These are phyloP conservation scores for Python bivittatus DNA, from an alignment of 2,113 vertebrate species.

Conservation along the genomic window DNA sequence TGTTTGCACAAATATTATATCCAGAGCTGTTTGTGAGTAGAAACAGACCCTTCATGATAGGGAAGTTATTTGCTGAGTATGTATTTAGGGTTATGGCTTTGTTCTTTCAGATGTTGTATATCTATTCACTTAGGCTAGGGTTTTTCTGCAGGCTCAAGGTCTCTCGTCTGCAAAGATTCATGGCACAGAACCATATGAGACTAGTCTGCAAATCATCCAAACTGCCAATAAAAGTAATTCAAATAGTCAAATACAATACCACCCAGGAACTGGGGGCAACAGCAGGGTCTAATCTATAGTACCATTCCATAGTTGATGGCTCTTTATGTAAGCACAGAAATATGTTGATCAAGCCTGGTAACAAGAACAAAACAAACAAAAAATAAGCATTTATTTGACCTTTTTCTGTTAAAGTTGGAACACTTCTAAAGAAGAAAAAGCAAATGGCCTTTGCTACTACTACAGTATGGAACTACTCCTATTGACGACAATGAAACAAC, in stretches of 20 bases:
- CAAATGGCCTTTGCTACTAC: not conserved
- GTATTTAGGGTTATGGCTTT: constrained; percentile 49
- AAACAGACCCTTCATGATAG: constrained; percentile 59
- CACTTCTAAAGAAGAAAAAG: not conserved
- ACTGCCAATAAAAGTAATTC: constrained; percentile 8
- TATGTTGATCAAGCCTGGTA: constrained; percentile 7
- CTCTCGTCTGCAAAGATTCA: constrained; percentile 42
- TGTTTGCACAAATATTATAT: constrained; percentile 44
- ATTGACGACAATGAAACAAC: not conserved
- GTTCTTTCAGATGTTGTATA: constrained; percentile 52
- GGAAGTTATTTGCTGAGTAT: constrained; percentile 57
- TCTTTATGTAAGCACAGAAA: constrained; percentile 10
- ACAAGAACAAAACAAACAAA: constrained; percentile 1
- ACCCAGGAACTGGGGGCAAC: constrained; percentile 4
- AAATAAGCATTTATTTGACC: constrained; percentile 1
- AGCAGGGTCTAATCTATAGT: constrained; percentile 1
- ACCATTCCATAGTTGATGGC: constrained; percentile 15
- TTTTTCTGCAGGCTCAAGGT: constrained; percentile 43
- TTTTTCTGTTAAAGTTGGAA: not conserved
- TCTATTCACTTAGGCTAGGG: constrained; percentile 35
- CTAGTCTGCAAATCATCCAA: not conserved
- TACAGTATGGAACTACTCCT: not conserved
- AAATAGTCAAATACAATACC: not conserved
- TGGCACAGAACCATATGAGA: not conserved
- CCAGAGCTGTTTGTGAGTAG: constrained; percentile 32